Conservation (phyloP, 2,888 invertebrate species). For the Lasioglossum morio region DNA sequence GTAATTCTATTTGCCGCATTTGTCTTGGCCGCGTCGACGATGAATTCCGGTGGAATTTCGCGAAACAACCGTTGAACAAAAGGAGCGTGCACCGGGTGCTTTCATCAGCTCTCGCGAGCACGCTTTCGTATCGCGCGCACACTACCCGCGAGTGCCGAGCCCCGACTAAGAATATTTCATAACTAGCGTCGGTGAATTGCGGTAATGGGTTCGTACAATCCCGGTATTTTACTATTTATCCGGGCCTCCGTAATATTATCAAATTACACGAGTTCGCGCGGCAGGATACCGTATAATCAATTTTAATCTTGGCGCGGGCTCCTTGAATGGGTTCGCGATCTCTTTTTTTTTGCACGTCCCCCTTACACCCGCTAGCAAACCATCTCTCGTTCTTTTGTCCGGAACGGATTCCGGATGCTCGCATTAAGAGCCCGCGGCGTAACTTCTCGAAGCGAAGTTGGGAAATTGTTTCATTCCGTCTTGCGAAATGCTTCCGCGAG, state of each 20-base stretch:
- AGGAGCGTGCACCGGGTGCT: constrained; percentile 41
- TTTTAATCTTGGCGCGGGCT: constrained; percentile 31
- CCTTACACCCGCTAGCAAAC: background rate
- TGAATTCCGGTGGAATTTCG: constrained; percentile 54
- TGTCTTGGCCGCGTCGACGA: constrained; percentile 46
- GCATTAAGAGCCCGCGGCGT: constrained; percentile 11
- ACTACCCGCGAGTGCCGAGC: constrained; percentile 4
- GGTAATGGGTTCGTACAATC: constrained; percentile 39
- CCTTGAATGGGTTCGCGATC: constrained; percentile 18
- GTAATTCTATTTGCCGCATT: constrained; percentile 54
- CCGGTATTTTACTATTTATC: constrained; percentile 38
- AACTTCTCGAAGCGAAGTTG: constrained; percentile 21
- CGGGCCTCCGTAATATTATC: constrained; percentile 36
- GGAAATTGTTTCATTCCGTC: constrained; percentile 29
- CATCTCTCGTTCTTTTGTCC: background rate
- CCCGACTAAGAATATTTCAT: constrained; percentile 33
- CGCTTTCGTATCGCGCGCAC: constrained; percentile 16
- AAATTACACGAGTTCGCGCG: constrained; percentile 33
- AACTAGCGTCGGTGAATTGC: constrained; percentile 32
- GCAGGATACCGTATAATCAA: constrained; percentile 33
- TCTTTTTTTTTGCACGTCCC: background rate
- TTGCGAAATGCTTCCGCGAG: background rate
- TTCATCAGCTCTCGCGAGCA: constrained; percentile 26
- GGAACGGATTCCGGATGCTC: constrained; percentile 6
- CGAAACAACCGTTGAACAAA: constrained; percentile 56